Conservation (phyloP, 2,113 vertebrate species). For the Pterocles orientalis region DNA sequence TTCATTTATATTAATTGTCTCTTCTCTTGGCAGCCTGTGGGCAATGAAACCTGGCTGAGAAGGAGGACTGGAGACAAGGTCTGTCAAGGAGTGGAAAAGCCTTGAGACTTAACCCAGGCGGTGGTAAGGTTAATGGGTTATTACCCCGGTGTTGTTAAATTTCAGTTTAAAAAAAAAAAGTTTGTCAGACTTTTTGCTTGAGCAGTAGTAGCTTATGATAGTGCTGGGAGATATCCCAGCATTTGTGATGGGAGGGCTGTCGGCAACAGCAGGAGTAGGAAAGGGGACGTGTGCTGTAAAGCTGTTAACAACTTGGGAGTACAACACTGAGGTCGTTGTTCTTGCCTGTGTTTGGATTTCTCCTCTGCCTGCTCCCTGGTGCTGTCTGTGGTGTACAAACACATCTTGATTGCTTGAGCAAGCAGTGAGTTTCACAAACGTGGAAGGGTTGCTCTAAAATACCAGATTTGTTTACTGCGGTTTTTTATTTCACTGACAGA, state of each 20-base stretch:
- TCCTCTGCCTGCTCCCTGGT: background rate
- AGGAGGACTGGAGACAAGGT: background rate
- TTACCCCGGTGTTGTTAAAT: background rate
- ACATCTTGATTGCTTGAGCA: background rate
- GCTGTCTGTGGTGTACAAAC: background rate
- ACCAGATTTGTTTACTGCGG: background rate
- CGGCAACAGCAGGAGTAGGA: fast-evolving
- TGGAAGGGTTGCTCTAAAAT: background rate
- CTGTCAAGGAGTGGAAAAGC: background rate
- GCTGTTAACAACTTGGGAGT: background rate
- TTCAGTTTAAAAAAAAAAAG: no score
- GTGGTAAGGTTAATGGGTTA: background rate
- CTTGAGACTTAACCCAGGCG: background rate
- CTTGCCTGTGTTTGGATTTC: no score
- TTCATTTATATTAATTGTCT: background rate
- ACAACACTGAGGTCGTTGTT: fast-evolving
- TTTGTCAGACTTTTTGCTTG: background rate
- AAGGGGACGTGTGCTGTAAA: fast-evolving
- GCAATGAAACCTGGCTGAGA: background rate
- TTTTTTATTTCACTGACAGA: background rate
- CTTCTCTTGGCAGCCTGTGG: background rate
- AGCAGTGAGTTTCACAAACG: background rate
- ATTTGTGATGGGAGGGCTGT: background rate
- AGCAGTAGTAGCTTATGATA: background rate
- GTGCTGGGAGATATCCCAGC: background rate